phyloP scores from a whole-genome alignment of 2,888 invertebrate species.

The Hipparchia sbordonii region DNA sequence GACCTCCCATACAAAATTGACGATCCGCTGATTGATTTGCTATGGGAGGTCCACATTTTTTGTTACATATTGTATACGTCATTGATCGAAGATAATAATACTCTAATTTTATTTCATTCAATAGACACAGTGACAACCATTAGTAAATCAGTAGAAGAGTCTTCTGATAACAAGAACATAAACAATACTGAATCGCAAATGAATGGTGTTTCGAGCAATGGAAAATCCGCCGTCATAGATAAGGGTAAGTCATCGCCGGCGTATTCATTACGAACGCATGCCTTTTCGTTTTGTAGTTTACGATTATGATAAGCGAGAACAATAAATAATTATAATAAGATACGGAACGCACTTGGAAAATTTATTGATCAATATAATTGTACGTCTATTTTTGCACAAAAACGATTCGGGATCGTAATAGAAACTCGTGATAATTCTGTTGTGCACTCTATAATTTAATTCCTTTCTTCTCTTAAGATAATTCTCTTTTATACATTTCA shows the following conservation, averaged over 20 bases:
- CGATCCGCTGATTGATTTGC: too few species aligned
- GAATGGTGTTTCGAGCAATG: slow-evolving; percentile 38
- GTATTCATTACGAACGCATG: not conserved
- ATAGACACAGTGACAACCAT: slow-evolving; percentile 55
- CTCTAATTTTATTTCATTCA: slow-evolving; percentile 8
- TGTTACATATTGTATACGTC: too few species aligned
- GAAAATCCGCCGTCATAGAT: slow-evolving; percentile 42
- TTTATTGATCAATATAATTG: not conserved
- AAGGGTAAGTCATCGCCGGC: slow-evolving; percentile 47
- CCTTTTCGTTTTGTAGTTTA: not conserved
- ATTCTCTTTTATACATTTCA: too few species aligned
- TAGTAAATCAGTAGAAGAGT: slow-evolving; percentile 65
- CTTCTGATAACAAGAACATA: slow-evolving; percentile 61
- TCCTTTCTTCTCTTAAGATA: too few species aligned
- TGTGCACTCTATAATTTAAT: too few species aligned
- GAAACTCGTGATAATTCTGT: too few species aligned
- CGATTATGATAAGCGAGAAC: not conserved
- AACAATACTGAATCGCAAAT: slow-evolving; percentile 43
- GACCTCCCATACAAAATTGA: too few species aligned
- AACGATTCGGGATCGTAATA: not conserved
- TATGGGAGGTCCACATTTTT: too few species aligned
- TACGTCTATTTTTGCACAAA: not conserved
- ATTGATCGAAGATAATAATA: too few species aligned
- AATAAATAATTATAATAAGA: not conserved
- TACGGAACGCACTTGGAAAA: not conserved